phyloP scores from a whole-genome alignment of 92 coral and sea anemone genomes.

The Anthopleura xanthogrammica region DNA sequence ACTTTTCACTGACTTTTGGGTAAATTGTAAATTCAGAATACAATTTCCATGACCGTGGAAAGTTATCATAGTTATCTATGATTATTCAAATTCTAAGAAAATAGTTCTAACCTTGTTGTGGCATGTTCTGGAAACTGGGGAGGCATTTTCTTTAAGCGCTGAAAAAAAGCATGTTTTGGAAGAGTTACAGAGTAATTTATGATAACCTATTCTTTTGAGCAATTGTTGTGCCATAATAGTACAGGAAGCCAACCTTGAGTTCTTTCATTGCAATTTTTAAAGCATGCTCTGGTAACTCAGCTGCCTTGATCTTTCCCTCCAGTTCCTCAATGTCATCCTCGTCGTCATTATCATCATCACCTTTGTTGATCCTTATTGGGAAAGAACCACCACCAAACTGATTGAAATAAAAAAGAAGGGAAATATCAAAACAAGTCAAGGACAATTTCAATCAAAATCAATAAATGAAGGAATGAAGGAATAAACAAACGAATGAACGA shows the following conservation, averaged over 20 bases:
- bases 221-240: too few species aligned
- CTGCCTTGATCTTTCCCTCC: conserved; percentile 55
- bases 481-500: too few species aligned
- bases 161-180: background rate
- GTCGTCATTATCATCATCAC: conserved; percentile 55
- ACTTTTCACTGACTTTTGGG: too few species aligned
- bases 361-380: conserved; percentile 32
- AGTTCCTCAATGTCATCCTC: conserved; percentile 72
- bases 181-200: too few species aligned
- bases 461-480: too few species aligned
- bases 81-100: too few species aligned
- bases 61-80: too few species aligned
- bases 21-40: too few species aligned
- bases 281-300: conserved; percentile 70
- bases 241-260: conserved; percentile 37
- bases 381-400: conserved; percentile 48
- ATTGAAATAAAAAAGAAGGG: background rate
- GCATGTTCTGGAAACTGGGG: conserved; percentile 94
- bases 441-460: background rate
- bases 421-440: background rate
- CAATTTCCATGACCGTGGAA: too few species aligned
- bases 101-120: conserved; percentile 60
- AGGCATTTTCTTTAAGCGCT: conserved; percentile 93
- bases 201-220: too few species aligned
- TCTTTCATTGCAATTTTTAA: conserved; percentile 76